These are phyloP conservation scores for Cardiocondyla obscurior DNA, from an alignment of 1,140 invertebrate genomes.

Conservation along the genomic window DNA sequence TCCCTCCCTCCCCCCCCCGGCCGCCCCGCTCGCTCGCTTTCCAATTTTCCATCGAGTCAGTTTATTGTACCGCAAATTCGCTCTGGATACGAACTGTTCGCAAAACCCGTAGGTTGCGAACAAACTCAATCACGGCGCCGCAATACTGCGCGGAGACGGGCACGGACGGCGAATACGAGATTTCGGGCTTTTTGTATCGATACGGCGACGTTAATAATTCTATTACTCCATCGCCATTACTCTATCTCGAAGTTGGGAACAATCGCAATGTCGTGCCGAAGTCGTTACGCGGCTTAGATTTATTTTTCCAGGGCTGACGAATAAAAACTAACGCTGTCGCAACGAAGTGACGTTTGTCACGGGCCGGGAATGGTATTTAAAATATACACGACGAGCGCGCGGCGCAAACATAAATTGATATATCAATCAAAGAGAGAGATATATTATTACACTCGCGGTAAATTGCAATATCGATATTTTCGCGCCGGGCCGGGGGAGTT, in stretches of 20 bases:
- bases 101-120: slow-evolving; percentile 10
- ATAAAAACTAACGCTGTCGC: background rate
- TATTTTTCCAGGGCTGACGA: slow-evolving; percentile 2
- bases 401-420: background rate
- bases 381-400: background rate
- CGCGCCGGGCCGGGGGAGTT: background rate
- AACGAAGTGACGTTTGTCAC: background rate
- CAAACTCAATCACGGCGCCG: background rate
- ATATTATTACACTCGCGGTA: background rate
- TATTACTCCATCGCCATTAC: slow-evolving; percentile 7
- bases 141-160: background rate
- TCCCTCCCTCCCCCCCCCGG: no score
- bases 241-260: background rate
- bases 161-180: slow-evolving; percentile 36
- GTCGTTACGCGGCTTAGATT: slow-evolving; percentile 3
- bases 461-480: slow-evolving; percentile 20
- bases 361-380: background rate
- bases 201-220: slow-evolving; percentile 17
- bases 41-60: slow-evolving; percentile 28
- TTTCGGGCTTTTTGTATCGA: background rate
- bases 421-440: background rate
- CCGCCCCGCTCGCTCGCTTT: slow-evolving; percentile 11
- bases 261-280: background rate
- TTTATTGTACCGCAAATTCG: slow-evolving; percentile 32
- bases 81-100: slow-evolving; percentile 19